A percentile compares a stretch with the other conserved stretches of the same genome.
Conservation (phyloP, 2,888 invertebrate species). For the Archips crataeganus region DNA sequence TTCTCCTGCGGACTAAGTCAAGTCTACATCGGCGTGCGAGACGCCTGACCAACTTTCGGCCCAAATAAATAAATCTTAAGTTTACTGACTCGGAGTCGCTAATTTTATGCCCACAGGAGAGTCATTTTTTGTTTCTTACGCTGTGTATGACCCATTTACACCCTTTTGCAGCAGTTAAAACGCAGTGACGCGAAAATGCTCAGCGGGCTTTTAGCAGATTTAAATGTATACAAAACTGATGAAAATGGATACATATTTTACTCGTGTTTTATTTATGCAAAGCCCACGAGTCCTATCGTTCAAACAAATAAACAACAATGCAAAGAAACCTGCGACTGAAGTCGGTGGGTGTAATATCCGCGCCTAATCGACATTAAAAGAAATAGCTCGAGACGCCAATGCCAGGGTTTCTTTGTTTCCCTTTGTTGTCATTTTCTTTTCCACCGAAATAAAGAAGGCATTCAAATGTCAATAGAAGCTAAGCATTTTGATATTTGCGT, state of each 20-base stretch:
- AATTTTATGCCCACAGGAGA: no score
- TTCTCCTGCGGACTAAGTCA: no score
- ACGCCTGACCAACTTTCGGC: no score
- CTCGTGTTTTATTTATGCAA: no score
- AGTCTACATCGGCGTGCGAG: no score
- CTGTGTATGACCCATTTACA: background rate
- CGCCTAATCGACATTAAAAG: conserved; percentile 31
- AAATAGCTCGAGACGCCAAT: conserved; percentile 14
- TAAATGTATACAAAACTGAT: background rate
- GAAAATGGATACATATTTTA: background rate
- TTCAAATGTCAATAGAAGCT: conserved; percentile 33
- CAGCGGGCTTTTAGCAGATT: background rate
- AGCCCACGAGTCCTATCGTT: background rate
- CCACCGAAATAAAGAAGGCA: conserved; percentile 29
- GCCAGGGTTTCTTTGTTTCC: conserved; percentile 15
- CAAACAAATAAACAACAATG: conserved; percentile 8
- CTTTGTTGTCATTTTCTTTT: conserved; percentile 27
- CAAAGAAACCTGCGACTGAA: conserved; percentile 9
- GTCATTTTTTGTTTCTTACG: no score
- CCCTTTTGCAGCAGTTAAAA: background rate
- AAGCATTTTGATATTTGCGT: conserved; percentile 27
- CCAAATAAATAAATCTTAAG: no score
- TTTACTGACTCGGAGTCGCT: no score
- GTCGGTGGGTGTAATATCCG: conserved; percentile 5
- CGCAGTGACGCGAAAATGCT: background rate